Percentiles rank a stretch among this genome's conserved stretches.
Conservation (phyloP, 2,797 vertebrate genomes). For the Xenopus petersii region DNA sequence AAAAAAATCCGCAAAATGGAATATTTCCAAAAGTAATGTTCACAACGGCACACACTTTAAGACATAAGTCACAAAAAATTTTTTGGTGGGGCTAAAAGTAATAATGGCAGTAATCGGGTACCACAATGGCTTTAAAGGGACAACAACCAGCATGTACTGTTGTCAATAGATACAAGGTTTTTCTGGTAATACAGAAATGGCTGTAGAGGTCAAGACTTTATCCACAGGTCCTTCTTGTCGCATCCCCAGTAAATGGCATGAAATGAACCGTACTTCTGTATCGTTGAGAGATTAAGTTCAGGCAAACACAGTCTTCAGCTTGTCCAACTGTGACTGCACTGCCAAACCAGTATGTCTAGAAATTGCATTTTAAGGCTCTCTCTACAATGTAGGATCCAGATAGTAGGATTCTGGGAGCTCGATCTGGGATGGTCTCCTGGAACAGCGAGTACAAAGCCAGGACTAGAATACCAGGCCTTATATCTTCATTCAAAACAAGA, state of each 20-base stretch:
- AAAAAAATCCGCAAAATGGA: too few species aligned
- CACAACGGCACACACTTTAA: too few species aligned
- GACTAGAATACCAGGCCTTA: constrained; percentile 13
- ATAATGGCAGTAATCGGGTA: too few species aligned
- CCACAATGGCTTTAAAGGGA: not conserved
- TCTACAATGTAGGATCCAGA: not conserved
- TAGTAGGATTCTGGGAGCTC: constrained; percentile 15
- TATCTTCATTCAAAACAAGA: constrained; percentile 9
- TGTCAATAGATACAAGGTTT: not conserved
- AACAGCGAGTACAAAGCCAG: constrained; percentile 18
- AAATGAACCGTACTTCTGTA: too few species aligned
- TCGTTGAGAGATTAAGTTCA: too few species aligned
- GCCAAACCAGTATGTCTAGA: not conserved
- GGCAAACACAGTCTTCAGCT: not conserved
- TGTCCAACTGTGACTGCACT: not conserved
- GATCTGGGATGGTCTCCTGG: constrained; percentile 11
- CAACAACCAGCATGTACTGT: not conserved
- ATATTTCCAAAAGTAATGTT: too few species aligned
- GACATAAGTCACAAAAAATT: too few species aligned
- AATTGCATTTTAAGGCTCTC: not conserved
- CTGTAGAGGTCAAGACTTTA: not conserved
- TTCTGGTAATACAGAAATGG: not conserved
- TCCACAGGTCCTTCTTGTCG: not conserved
- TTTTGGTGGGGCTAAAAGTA: too few species aligned
- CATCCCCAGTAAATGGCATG: not conserved